phyloP scores from a whole-genome alignment of 2,888 invertebrate species.

The Cephus rjabovi region DNA sequence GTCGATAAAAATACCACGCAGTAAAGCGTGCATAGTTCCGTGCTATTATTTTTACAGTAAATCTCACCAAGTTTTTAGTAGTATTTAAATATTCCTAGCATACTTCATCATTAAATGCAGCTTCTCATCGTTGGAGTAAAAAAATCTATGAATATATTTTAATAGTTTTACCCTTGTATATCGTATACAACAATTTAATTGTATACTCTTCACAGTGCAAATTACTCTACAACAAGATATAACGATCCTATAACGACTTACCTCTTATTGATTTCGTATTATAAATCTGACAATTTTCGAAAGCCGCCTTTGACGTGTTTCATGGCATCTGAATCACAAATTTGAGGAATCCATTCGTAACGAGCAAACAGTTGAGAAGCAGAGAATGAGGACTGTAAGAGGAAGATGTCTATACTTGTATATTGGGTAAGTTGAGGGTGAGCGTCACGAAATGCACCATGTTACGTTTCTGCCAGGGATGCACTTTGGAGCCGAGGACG shows the following conservation, averaged over 20 bases:
- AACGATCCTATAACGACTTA: neutral
- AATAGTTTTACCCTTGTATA: neutral
- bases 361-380: slow-evolving; percentile 39
- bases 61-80: neutral
- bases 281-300: slow-evolving; percentile 1
- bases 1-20: neutral
- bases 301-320: neutral
- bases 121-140: too few relatives aligned
- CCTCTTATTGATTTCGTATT: neutral
- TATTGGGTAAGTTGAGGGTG: neutral
- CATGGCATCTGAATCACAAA: slow-evolving; percentile 40
- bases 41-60: neutral
- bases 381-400: slow-evolving; percentile 17
- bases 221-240: too few relatives aligned
- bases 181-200: neutral
- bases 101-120: neutral
- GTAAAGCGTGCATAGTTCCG: neutral
- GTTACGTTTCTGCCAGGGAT: neutral
- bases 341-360: slow-evolving; percentile 35
- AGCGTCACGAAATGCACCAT: neutral
- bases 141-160: neutral
- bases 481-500: neutral
- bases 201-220: too few relatives aligned
- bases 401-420: neutral
- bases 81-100: neutral